Evolutionary conservation across 1,140 invertebrate species (phyloP).

Genomic region (Heterodera carotae): DNA sequence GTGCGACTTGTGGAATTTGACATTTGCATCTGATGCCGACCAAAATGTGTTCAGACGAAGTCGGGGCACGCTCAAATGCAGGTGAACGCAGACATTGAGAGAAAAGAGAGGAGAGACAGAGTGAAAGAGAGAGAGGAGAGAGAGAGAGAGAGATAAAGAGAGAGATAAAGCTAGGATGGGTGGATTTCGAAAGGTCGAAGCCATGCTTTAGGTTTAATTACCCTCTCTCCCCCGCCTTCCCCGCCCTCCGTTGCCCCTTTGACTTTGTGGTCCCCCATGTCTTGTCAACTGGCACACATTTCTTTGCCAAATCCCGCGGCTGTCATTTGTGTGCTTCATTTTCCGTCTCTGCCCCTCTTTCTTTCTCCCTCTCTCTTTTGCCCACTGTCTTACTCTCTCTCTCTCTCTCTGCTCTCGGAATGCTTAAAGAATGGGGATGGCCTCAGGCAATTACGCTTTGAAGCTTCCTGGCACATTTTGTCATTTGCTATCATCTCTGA

Average conservation of each 20-base stretch:
- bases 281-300: not conserved
- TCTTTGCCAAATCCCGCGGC: constrained; percentile 4
- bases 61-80: constrained; percentile 26
- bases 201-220: no score
- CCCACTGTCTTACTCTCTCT: not conserved
- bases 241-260: not conserved
- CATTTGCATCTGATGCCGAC: constrained; percentile 23
- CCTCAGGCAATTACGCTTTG: not conserved
- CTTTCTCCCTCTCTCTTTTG: not conserved
- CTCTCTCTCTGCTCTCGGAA: not conserved
- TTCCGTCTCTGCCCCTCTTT: not conserved
- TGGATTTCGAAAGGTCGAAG: no score
- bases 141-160: no score
- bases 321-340: not conserved
- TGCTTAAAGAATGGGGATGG: not conserved
- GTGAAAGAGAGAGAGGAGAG: no score
- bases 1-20: constrained; percentile 32
- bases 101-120: no score
- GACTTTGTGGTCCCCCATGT: no score
- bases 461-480: not conserved
- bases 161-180: no score
- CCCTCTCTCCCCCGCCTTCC: not conserved
- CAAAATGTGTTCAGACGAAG: constrained; percentile 26
- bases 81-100: no score
- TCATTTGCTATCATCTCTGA: no score